Evolutionary conservation across 2,888 invertebrate genomes (phyloP), one percentile per base, ranked within the genome.

Genomic region (Melieria crassipennis): DNA sequence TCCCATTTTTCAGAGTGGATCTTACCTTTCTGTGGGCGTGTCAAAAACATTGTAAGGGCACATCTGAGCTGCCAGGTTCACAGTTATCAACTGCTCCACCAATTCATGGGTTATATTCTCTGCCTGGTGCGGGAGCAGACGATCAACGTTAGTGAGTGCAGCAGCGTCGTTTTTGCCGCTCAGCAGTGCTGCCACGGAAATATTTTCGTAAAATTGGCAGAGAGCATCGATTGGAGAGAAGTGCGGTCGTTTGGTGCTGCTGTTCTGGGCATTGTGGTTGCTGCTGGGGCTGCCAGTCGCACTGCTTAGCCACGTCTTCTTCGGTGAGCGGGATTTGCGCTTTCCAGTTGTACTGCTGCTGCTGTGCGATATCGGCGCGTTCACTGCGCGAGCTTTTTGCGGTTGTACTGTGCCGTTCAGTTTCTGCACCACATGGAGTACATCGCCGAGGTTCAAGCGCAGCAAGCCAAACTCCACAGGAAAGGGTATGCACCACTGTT

Each of bases 191-290:
- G 82, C 86, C 77, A 78, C 79, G 74, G 78, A 86, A 55, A 86
- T 72, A 71, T 84, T 82, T 65, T 86, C 84, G 70, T 87, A 87
- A 70, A 88, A 86, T n/a, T 87, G 62, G 65, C 89, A 88, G 65
- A 90, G 75, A 10, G 83, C 81, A 75, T 88, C 87, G 64, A 88
- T 75, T 5, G 86, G 82, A 30, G 65, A 42, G 30, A 2, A 30
- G 30, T 30, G 30, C 30, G 30, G 3, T 30, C 30, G 30, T 11
- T 66, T 65, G n/a, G 42, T 48, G 10, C 16, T 16, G 16, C 16
- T 16, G 16, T 16, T 16, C 16, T 16, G 16, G 16, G 16, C 16
- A 16, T 62, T 30, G 45, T 66, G 58, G 10, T 55, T 55, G 79
- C 81, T 70, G 83, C 80, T 64, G 84, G 78, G 47, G 16, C 47